Evolutionary conservation across 2,888 invertebrate genomes (phyloP), one percentile per base, ranked within the genome.

Genomic region (Deroplatys truncata): DNA sequence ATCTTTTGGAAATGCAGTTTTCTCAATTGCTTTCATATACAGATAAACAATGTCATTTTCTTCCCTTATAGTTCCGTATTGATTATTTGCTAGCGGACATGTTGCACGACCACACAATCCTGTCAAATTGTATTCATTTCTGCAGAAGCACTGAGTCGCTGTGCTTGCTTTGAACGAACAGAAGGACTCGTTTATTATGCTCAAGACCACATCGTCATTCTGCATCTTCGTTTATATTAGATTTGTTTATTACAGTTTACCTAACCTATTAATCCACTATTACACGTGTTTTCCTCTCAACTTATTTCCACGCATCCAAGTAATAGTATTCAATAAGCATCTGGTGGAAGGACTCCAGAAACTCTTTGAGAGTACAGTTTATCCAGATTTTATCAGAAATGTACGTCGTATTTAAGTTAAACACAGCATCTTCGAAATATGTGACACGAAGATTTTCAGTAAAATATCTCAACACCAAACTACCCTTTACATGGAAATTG

Each of bases 91-190:
- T 91, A 99, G 94, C 0, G 99, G 99, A 93, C 99, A 99, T 0
- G 98, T 97, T 10, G 97, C 95, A 89, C 99, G 95, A 92, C 97
- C 98, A 93, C 99, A 99, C 85, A 99, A 94, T 91, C 99, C 99
- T 4, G 99, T 99, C 92, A 99, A 94, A 94, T 99, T 99, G 94
- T 97, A 99, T 94, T 99, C 99, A 96, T 99, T 98, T 89, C 98
- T 96, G 93, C 99, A 99, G 94, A 99, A 99, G 92, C 97, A 97
- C 93, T 99, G 98, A 0, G 98, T 97, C 93, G 98, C 98, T 89
- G 98, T 98, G 92, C 98, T 98, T 92, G 98, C 97, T 97, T 99
- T 99, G 93, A 97, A 98, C 1, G 99, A 99, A 94, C 99, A 99
- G 93, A 99, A 98, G n/a, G 97, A 96, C 93, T 97, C 98, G 95